Evolutionary conservation across 2,888 invertebrate species (phyloP).

Genomic region (Lasius platythorax): DNA sequence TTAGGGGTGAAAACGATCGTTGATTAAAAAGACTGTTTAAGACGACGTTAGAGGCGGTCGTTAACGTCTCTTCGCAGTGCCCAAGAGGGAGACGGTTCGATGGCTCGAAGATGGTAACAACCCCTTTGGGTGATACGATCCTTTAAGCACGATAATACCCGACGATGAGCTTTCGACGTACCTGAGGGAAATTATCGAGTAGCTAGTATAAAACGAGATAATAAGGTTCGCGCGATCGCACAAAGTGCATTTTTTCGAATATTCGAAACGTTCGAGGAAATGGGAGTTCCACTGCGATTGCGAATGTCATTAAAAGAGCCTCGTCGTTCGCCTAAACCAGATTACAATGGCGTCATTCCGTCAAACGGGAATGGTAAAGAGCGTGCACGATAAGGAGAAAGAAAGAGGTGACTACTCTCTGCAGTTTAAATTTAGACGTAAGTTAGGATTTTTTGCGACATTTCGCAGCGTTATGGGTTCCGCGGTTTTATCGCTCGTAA

Average conservation of each 20-base stretch:
- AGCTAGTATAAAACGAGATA: slow-evolving; percentile 63
- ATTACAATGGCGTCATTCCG: slow-evolving; percentile 34
- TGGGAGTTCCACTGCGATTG: not conserved
- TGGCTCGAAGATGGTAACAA: slow-evolving; percentile 72
- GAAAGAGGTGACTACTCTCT: slow-evolving; percentile 62
- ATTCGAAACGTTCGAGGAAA: not conserved
- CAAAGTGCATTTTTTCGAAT: slow-evolving; percentile 12
- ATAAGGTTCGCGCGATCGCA: slow-evolving; percentile 56
- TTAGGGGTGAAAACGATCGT: slow-evolving; percentile 58
- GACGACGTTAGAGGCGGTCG: slow-evolving; percentile 68
- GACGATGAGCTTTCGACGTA: slow-evolving; percentile 71
- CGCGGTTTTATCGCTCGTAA: slow-evolving; percentile 73
- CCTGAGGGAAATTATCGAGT: slow-evolving; percentile 75
- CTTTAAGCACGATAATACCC: slow-evolving; percentile 75
- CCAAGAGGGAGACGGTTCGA: slow-evolving; percentile 58
- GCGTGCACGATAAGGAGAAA: slow-evolving; percentile 6
- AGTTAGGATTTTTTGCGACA: slow-evolving; percentile 26
- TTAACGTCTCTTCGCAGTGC: slow-evolving; percentile 69
- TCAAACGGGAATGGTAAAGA: slow-evolving; percentile 59
- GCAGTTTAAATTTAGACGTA: slow-evolving; percentile 63
- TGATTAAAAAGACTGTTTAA: slow-evolving; percentile 75
- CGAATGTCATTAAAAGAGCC: not conserved
- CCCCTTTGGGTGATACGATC: slow-evolving; percentile 75
- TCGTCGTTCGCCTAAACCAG: not conserved
- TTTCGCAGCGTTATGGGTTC: slow-evolving; percentile 51